Conservation (phyloP, 2,888 invertebrate genomes). For the Iselma pallidipennis region DNA sequence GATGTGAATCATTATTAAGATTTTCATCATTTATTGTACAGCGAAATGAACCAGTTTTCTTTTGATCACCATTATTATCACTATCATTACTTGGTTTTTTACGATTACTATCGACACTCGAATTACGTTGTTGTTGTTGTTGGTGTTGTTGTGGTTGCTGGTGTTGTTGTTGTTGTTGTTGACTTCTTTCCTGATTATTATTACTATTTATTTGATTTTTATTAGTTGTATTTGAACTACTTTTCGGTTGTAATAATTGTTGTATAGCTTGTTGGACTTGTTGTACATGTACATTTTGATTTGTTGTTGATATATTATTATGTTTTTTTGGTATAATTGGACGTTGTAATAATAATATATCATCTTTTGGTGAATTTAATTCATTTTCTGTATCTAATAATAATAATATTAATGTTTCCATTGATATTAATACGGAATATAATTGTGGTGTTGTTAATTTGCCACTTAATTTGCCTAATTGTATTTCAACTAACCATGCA, state of each 20-base stretch:
- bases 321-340: constrained; percentile 55
- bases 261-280: constrained; percentile 46
- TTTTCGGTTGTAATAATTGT: constrained; percentile 44
- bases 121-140: constrained; percentile 15
- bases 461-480: constrained; percentile 91
- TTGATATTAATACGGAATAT: constrained; percentile 81
- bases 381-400: constrained; percentile 90
- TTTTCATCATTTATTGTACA: constrained; percentile 31
- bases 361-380: constrained; percentile 77
- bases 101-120: background rate
- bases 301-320: constrained; percentile 16
- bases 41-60: constrained; percentile 34
- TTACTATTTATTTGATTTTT: too few species aligned
- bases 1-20: constrained; percentile 46
- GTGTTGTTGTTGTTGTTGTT: too few species aligned
- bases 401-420: constrained; percentile 87
- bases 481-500: constrained; percentile 95
- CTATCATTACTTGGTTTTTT: constrained; percentile 23
- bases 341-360: constrained; percentile 68
- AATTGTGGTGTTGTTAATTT: constrained; percentile 88
- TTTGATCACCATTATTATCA: constrained; percentile 33
- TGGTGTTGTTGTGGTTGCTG: constrained; percentile 18
- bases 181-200: too few species aligned
- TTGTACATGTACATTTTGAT: constrained; percentile 45
- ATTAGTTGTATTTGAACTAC: constrained; percentile 30